A percentile compares a stretch with the other conserved stretches of the same genome.
phyloP scores from a whole-genome alignment of 2,888 invertebrate genomes.

The Trimorus sp. region DNA sequence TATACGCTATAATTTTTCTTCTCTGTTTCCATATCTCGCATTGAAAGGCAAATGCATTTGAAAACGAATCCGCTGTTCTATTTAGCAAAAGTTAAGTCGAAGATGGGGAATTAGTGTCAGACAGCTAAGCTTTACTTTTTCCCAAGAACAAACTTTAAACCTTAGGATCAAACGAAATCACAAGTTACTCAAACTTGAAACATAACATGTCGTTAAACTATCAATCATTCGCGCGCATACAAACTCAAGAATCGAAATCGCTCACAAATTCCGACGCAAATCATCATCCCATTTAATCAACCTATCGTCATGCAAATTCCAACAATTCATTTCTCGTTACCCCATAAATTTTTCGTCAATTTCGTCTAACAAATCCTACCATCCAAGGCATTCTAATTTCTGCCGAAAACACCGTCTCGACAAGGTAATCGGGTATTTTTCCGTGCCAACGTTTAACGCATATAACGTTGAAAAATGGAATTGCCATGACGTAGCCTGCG shows the following conservation, averaged over 20 bases:
- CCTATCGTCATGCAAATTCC: too few relatives aligned
- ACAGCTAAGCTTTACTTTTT: slow-evolving; percentile 12
- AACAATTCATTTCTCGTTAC: too few relatives aligned
- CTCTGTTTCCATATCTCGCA: slow-evolving; percentile 46
- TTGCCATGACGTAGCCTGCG: slow-evolving; percentile 38
- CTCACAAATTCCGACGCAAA: too few relatives aligned
- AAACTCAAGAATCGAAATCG: too few relatives aligned
- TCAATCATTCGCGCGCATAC: too few relatives aligned
- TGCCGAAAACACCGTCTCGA: not conserved
- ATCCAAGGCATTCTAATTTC: too few relatives aligned
- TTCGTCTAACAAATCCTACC: too few relatives aligned
- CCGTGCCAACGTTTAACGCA: slow-evolving; percentile 9
- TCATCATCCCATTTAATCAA: too few relatives aligned
- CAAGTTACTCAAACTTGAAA: slow-evolving; percentile 2
- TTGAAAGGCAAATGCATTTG: slow-evolving; percentile 43
- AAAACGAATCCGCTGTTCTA: slow-evolving; percentile 38
- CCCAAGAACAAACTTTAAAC: not conserved
- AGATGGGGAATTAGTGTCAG: slow-evolving; percentile 20
- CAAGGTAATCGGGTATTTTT: slow-evolving; percentile 1
- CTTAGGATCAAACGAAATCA: slow-evolving; percentile 4
- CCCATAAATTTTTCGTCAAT: too few relatives aligned
- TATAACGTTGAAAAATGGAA: slow-evolving; percentile 45
- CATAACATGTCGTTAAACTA: not conserved
- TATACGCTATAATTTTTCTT: slow-evolving; percentile 49
- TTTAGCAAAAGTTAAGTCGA: slow-evolving; percentile 41